These are phyloP conservation scores for Dromococcyx pavoninus DNA, from an alignment of 2,797 vertebrate species.

Conservation along the genomic window DNA sequence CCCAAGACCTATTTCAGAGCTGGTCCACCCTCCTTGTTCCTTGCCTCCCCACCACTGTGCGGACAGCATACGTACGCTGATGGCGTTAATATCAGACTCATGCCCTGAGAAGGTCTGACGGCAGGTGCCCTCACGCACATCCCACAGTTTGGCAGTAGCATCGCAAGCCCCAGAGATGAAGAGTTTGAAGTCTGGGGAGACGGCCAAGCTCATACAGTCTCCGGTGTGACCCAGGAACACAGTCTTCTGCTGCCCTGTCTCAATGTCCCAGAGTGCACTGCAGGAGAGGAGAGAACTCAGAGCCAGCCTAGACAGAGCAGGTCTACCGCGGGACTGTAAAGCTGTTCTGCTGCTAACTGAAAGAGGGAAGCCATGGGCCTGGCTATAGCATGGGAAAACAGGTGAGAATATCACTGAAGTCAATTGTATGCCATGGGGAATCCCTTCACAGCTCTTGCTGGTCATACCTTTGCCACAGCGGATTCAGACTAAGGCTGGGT, in stretches of 20 bases:
- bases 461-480: neutral
- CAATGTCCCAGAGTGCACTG: constrained; percentile 96
- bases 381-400: rapidly evolving
- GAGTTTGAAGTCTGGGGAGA: constrained; percentile 93
- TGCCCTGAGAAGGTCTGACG: constrained; percentile 95
- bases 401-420: neutral
- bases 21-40: neutral
- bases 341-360: neutral
- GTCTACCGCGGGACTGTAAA: neutral
- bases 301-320: neutral
- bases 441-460: neutral
- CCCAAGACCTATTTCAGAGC: neutral
- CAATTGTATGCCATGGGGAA: neutral
- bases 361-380: neutral
- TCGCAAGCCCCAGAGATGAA: constrained; percentile 97
- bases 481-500: neutral
- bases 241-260: constrained; percentile 92
- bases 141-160: constrained; percentile 96
- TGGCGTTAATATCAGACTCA: constrained; percentile 96
- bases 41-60: neutral
- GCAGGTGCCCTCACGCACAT: constrained; percentile 89
- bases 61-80: constrained; percentile 79
- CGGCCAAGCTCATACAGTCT: constrained; percentile 94
- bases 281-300: neutral
- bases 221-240: constrained; percentile 91